Evolutionary conservation across 2,888 invertebrate genomes (phyloP).

Genomic region (Rotaria magnacalcarata): DNA sequence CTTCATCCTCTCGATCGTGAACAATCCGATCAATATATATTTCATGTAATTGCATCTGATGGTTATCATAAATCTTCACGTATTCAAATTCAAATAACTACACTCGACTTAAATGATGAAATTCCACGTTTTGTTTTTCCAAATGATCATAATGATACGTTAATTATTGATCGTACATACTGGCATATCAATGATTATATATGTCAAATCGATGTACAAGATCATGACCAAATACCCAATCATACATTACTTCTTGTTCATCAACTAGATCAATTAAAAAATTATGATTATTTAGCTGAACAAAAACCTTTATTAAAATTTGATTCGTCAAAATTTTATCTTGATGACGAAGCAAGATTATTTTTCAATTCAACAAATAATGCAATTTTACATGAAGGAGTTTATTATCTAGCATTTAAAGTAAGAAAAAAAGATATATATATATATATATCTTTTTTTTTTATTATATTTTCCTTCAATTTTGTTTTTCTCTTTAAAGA

Average conservation of each 20-base stretch:
- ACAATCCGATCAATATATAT: neutral
- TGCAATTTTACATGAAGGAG: neutral
- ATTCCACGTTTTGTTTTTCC: neutral
- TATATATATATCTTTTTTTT: too few relatives aligned
- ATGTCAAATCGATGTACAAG: neutral
- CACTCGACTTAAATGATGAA: constrained; percentile 4
- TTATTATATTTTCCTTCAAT: too few relatives aligned
- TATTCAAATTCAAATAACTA: constrained; percentile 6
- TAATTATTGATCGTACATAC: constrained; percentile 12
- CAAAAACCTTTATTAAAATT: neutral
- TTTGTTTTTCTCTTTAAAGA: neutral
- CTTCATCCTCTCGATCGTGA: neutral
- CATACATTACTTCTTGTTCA: neutral
- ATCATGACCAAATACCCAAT: neutral
- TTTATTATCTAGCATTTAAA: constrained; percentile 21
- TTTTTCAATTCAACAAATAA: constrained; percentile 9
- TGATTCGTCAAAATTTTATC: constrained; percentile 3
- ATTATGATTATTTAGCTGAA: neutral
- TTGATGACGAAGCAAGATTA: neutral
- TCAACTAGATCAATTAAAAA: neutral
- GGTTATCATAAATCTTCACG: neutral
- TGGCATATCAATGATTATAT: constrained; percentile 13
- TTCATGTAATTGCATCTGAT: neutral
- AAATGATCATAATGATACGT: constrained; percentile 7
- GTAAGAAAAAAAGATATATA: neutral